Evolutionary conservation across 2,113 vertebrate species (phyloP).

Genomic region (Motacilla alba): DNA sequence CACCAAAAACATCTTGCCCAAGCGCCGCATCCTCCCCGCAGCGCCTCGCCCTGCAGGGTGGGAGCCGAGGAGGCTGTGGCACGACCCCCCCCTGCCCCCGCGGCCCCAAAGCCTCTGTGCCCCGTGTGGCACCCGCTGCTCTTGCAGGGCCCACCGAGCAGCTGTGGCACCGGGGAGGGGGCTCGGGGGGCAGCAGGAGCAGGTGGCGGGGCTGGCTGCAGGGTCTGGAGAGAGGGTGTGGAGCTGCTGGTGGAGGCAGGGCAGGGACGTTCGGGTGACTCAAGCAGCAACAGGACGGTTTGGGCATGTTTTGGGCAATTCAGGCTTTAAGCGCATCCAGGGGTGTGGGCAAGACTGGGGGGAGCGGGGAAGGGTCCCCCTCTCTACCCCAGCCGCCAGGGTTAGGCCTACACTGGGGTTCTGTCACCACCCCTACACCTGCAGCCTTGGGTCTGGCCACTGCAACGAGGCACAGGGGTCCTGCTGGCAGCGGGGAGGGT

Average conservation of each 20-base stretch:
- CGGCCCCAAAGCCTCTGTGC: neutral
- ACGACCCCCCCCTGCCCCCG: fast-evolving
- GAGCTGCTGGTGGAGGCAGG: neutral
- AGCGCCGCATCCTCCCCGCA: neutral
- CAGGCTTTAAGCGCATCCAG: neutral
- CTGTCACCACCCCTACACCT: neutral
- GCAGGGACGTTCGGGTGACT: neutral
- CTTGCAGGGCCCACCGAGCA: fast-evolving
- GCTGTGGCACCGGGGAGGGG: fast-evolving
- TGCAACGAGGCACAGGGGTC: fast-evolving
- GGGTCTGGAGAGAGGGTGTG: neutral
- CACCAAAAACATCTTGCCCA: neutral
- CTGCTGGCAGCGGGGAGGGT: neutral
- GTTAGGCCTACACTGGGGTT: fast-evolving
- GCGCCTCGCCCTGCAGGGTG: neutral
- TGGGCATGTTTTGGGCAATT: neutral
- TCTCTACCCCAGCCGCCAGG: neutral
- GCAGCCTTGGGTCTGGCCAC: fast-evolving
- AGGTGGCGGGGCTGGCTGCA: neutral
- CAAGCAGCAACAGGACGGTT: neutral
- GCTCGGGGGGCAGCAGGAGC: neutral
- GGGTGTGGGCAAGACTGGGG: neutral
- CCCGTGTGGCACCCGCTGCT: fast-evolving
- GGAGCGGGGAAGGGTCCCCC: neutral
- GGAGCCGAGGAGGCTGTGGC: fast-evolving